Conservation (phyloP, 2,888 invertebrate genomes). For the Auanema sp. region DNA sequence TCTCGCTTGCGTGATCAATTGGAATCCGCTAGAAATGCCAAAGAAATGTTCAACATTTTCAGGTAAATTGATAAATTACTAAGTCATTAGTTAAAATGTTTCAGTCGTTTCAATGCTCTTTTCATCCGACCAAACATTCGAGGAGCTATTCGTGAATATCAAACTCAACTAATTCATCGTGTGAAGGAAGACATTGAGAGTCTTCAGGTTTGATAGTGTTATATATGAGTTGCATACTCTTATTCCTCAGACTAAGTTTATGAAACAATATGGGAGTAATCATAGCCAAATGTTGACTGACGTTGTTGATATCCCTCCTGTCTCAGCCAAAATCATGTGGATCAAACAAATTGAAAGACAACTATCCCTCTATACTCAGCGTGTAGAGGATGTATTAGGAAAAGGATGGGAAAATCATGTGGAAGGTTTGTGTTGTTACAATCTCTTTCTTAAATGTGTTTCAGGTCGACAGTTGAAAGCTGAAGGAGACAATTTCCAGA, state of each 20-base stretch:
- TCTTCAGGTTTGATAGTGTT: slow-evolving; percentile 72
- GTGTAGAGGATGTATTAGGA: slow-evolving; percentile 91
- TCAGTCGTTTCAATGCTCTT: slow-evolving; percentile 86
- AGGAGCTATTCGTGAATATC: slow-evolving; percentile 95
- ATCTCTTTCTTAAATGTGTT: background rate
- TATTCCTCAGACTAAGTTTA: slow-evolving; percentile 37
- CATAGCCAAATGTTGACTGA: slow-evolving; percentile 70
- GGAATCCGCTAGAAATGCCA: slow-evolving; percentile 97
- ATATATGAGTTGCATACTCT: background rate
- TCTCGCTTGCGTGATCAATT: slow-evolving; percentile 94
- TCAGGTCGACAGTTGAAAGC: slow-evolving; percentile 75
- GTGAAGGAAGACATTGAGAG: slow-evolving; percentile 99
- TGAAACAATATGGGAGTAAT: slow-evolving; percentile 89
- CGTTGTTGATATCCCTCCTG: slow-evolving; percentile 90
- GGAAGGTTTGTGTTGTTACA: slow-evolving; percentile 78
- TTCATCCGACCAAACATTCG: slow-evolving; percentile 98
- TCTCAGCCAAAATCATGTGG: slow-evolving; percentile 98
- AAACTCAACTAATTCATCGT: slow-evolving; percentile 95
- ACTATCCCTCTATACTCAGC: slow-evolving; percentile 87
- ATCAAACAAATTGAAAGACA: slow-evolving; percentile 90
- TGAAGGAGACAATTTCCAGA: slow-evolving; percentile 94
- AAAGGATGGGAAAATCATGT: slow-evolving; percentile 99
- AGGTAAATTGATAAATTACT: slow-evolving; percentile 70
- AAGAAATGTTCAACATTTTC: slow-evolving; percentile 97
- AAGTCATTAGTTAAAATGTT: no score